Evolutionary conservation across 2,113 vertebrate genomes (phyloP).

Genomic region (Colius striatus): DNA sequence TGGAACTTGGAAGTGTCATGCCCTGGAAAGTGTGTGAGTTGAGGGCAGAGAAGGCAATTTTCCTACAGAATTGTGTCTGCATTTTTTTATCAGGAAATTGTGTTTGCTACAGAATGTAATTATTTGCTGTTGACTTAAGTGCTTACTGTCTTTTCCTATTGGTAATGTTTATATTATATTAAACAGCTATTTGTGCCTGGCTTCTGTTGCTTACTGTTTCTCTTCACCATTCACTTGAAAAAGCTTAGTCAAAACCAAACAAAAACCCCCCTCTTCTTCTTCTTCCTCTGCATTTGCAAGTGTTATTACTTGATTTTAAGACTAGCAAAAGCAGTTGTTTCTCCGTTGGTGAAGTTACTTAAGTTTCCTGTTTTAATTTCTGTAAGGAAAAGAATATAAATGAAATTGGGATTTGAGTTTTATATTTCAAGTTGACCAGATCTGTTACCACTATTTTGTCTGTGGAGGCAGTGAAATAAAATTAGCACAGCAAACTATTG

Average conservation of each 20-base stretch:
- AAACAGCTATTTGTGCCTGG: conserved; percentile 36
- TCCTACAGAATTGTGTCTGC: background rate
- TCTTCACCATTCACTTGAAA: conserved; percentile 28
- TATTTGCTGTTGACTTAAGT: background rate
- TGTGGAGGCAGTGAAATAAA: conserved; percentile 49
- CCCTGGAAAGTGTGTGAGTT: background rate
- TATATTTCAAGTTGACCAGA: conserved; percentile 22
- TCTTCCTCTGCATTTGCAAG: background rate
- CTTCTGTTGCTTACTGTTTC: conserved; percentile 54
- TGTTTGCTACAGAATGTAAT: conserved; percentile 2
- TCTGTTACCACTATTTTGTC: conserved; percentile 13
- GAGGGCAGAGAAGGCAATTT: background rate
- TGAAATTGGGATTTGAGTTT: conserved; percentile 31
- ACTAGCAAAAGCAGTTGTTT: conserved; percentile 44
- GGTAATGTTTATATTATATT: conserved; percentile 47
- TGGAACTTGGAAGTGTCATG: background rate
- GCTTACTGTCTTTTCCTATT: conserved; percentile 24
- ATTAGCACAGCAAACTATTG: background rate
- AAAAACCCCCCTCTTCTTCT: background rate
- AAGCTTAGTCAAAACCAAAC: background rate
- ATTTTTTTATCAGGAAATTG: conserved; percentile 36
- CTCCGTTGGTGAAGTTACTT: conserved; percentile 28
- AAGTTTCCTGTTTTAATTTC: conserved; percentile 57
- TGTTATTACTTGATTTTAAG: conserved; percentile 56
- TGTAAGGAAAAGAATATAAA: conserved; percentile 15